Percentiles rank a stretch among this genome's conserved stretches.
Evolutionary conservation across 2,797 vertebrate species (phyloP).

Genomic region (Centropyge bicolor): DNA sequence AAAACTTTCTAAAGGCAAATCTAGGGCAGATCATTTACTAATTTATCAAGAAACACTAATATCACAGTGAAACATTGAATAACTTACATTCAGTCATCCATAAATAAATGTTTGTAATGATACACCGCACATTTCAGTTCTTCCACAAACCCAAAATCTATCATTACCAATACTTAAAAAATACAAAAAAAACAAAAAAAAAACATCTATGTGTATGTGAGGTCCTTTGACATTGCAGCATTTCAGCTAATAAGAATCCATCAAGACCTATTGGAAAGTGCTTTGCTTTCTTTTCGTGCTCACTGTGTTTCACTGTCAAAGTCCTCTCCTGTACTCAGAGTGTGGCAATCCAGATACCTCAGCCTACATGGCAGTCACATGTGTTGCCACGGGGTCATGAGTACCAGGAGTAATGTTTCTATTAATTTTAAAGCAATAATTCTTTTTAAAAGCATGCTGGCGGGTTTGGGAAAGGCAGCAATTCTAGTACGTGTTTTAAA

Average conservation of each 20-base stretch:
- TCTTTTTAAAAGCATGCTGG: neutral
- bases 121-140: neutral
- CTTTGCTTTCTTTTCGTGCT: conserved; percentile 2
- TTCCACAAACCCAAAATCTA: neutral
- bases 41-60: neutral
- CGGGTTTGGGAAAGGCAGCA: too few species aligned
- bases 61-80: conserved; percentile 4
- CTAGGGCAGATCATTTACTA: conserved; percentile 11
- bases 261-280: conserved; percentile 8
- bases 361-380: neutral
- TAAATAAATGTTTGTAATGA: neutral
- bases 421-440: conserved; percentile 10
- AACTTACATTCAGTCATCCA: neutral
- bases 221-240: conserved; percentile 12
- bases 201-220: too few species aligned
- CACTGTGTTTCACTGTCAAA: conserved; percentile 13
- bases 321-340: neutral
- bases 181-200: conserved; percentile 2
- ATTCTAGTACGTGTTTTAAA: neutral
- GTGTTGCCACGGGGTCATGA: neutral
- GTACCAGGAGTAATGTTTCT: conserved; percentile 10
- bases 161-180: neutral
- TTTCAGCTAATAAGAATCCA: conserved; percentile 6
- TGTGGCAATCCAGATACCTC: neutral
- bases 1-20: neutral